Evolutionary conservation across 2,888 invertebrate genomes (phyloP).

Genomic region (Aspidiotus destructor): DNA sequence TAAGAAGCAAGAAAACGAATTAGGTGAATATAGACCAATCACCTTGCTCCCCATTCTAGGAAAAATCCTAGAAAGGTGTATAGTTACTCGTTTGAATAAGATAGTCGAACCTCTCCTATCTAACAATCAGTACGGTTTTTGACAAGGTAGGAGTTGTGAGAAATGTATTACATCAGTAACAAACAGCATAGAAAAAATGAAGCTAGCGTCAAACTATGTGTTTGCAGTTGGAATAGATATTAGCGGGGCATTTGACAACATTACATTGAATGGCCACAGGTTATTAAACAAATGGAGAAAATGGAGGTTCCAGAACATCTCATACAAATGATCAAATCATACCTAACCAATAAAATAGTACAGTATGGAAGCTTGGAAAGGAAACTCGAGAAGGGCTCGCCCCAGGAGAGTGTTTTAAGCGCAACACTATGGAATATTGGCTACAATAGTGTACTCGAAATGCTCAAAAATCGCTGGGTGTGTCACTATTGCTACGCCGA

Average conservation of each 20-base stretch:
- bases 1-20: not conserved
- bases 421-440: not conserved
- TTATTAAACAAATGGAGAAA: not conserved
- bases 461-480: not conserved
- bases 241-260: not conserved
- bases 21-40: not conserved
- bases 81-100: not conserved
- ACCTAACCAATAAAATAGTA: too few relatives aligned
- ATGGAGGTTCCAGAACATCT: not conserved
- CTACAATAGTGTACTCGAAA: not conserved
- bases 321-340: not conserved
- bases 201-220: too few relatives aligned
- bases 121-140: not conserved
- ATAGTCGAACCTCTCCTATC: not conserved
- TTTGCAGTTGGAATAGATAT: too few relatives aligned
- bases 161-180: too few relatives aligned
- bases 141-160: not conserved
- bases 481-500: not conserved
- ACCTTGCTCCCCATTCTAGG: not conserved
- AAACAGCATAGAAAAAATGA: too few relatives aligned
- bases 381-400: not conserved
- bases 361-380: too few relatives aligned
- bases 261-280: not conserved
- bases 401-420: not conserved
- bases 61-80: not conserved